Evolutionary conservation across 2,113 vertebrate genomes (phyloP).

Genomic region (Strigops habroptila): DNA sequence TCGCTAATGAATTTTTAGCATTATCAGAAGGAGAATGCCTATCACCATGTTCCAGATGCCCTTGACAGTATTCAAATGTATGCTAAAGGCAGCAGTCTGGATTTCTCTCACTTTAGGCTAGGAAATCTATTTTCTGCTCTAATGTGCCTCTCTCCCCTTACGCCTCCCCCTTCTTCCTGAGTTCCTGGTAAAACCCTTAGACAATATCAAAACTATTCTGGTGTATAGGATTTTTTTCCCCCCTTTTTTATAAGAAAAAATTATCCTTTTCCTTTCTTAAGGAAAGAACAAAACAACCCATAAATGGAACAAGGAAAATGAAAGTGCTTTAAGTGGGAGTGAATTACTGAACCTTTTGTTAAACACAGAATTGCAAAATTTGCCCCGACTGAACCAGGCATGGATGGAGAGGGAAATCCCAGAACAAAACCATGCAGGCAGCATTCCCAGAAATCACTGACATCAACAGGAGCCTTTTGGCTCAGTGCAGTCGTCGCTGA

Average conservation of each 20-base stretch:
- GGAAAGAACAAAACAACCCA: background rate
- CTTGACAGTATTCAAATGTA: conserved; percentile 36
- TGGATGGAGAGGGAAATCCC: conserved; percentile 19
- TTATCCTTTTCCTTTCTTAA: background rate
- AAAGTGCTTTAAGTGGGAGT: background rate
- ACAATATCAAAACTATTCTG: background rate
- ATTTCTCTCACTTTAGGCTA: conserved; percentile 22
- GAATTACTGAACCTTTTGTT: background rate
- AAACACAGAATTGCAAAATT: background rate
- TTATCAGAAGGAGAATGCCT: background rate
- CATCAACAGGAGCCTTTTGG: conserved; percentile 25
- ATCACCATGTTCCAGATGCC: conserved; percentile 16
- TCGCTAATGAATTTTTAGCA: background rate
- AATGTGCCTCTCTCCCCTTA: background rate
- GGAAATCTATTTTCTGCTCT: conserved; percentile 50
- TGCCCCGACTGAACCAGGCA: background rate
- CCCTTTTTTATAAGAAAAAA: background rate
- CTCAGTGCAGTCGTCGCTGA: background rate
- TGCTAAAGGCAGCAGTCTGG: conserved; percentile 5
- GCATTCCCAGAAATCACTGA: conserved; percentile 46
- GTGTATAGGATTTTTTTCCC: background rate
- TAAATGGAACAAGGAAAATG: background rate
- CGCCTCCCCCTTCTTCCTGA: background rate
- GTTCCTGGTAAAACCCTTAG: background rate
- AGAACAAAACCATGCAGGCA: conserved; percentile 18